Evolutionary conservation across 2,797 vertebrate genomes (phyloP).

Genomic region (Scolopax rusticola): DNA sequence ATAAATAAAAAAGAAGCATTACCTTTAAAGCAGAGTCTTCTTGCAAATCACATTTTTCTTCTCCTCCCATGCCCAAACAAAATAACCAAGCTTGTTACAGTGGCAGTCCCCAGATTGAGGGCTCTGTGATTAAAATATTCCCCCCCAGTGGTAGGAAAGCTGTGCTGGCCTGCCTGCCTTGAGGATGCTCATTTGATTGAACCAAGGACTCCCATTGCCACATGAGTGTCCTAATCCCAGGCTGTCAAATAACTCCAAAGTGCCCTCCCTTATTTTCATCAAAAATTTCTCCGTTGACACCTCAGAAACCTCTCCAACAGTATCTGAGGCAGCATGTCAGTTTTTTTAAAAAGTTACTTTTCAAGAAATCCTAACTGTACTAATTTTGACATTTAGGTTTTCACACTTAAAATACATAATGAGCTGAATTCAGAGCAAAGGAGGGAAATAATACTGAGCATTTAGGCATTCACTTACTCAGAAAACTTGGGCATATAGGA

Average conservation of each 20-base stretch:
- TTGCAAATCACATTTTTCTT: neutral
- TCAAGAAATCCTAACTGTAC: neutral
- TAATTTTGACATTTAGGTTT: neutral
- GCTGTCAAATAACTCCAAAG: neutral
- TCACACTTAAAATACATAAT: neutral
- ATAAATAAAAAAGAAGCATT: neutral
- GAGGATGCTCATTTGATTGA: neutral
- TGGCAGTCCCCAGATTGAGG: neutral
- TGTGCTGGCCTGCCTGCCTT: neutral
- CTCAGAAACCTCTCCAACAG: neutral
- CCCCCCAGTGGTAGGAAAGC: neutral
- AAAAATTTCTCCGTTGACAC: neutral
- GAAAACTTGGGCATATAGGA: neutral
- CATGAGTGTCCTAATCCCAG: neutral
- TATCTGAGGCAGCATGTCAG: neutral
- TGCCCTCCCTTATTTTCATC: neutral
- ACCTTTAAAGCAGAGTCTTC: neutral
- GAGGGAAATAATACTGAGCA: neutral
- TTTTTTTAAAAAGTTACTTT: neutral
- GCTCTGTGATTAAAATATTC: neutral
- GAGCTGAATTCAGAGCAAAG: neutral
- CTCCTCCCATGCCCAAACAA: neutral
- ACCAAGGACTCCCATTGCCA: fast-evolving
- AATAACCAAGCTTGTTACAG: neutral
- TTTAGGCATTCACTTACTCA: neutral